These are phyloP conservation scores for Papilio dardanus DNA, from an alignment of 1,140 invertebrate genomes.

Conservation along the genomic window DNA sequence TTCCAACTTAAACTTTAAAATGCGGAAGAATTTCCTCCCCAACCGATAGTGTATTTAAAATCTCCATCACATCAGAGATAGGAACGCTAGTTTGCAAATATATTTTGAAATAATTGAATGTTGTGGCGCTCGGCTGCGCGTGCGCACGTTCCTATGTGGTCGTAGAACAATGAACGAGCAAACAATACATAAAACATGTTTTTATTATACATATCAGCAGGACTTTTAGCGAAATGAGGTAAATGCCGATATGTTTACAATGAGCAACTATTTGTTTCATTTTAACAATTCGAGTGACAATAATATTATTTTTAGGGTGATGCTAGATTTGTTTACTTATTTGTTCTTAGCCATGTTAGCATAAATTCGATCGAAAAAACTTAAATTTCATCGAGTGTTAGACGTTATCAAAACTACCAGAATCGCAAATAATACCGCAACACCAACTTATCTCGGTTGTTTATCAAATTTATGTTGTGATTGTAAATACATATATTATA, in stretches of 20 bases:
- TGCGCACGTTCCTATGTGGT: background rate
- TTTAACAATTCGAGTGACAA: constrained; percentile 35
- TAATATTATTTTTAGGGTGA: constrained; percentile 37
- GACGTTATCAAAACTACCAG: background rate
- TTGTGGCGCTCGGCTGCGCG: background rate
- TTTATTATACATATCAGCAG: constrained; percentile 53
- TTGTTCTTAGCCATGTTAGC: background rate
- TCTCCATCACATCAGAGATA: background rate
- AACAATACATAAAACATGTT: constrained; percentile 44
- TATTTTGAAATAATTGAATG: background rate
- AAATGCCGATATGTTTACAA: background rate
- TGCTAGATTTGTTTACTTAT: constrained; percentile 37
- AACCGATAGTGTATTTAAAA: too few species aligned
- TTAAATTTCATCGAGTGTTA: background rate
- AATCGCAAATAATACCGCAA: constrained; percentile 49
- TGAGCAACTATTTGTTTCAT: background rate
- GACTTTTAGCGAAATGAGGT: background rate
- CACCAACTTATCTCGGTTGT: constrained; percentile 76
- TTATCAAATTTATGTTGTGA: constrained; percentile 80
- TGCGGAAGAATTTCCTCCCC: background rate
- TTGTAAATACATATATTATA: constrained; percentile 80
- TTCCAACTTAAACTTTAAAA: background rate
- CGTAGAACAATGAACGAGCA: constrained; percentile 46
- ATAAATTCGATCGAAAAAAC: background rate
- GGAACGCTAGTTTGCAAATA: background rate